Evolutionary conservation across 2,113 vertebrate genomes (phyloP), one percentile per base, ranked within the genome.

Genomic region (Onychostoma macrolepis): DNA sequence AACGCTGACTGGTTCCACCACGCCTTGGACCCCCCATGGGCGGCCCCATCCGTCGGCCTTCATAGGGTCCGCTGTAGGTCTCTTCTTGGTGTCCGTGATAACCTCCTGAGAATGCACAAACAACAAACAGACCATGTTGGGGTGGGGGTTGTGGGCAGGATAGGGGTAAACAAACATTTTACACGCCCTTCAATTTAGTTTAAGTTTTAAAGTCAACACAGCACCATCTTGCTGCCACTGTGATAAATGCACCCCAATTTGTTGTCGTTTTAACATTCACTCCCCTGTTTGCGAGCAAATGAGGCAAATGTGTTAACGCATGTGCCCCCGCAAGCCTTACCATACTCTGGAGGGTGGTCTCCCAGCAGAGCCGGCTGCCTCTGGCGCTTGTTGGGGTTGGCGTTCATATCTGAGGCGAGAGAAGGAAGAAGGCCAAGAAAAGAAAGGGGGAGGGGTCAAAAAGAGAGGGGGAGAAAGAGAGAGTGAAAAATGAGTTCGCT

Each of bases 1-100:
- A 98, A 17, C 97, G 96, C 71, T 87, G 85, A 45, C 76, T 77
- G 15, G 94, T 94, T n/a, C 96, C 96, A 28, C 97, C 94, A 2
- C 97, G 96, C 67, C 96, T 95, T 2, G 96, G 96, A 21, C 28
- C 86, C 4, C 96, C 96, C 87, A 95, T 94, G 0, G 96, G 95
- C 0, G 96, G 96, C n/a, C 96, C 96, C 96, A 97, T 96, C 84
- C 97, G 94, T 56, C 97, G 95, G 12, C 95, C 94, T 91, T 97
- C 97, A 1, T 97, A 97, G 86, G 58, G 38, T 4, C 36, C 69
- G 0, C 86, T 56, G 7, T 97, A 98, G 89, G 93, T 94, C 90
- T 98, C 97, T 0, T 97, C 97, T 63, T 95, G 96, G 88, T 97
- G 97, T 87, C 95, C 89, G 61, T 97, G 97, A 85, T 97, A 97